Evolutionary conservation across 2,888 invertebrate genomes (phyloP).

Genomic region (Trachelus troglodyta): DNA sequence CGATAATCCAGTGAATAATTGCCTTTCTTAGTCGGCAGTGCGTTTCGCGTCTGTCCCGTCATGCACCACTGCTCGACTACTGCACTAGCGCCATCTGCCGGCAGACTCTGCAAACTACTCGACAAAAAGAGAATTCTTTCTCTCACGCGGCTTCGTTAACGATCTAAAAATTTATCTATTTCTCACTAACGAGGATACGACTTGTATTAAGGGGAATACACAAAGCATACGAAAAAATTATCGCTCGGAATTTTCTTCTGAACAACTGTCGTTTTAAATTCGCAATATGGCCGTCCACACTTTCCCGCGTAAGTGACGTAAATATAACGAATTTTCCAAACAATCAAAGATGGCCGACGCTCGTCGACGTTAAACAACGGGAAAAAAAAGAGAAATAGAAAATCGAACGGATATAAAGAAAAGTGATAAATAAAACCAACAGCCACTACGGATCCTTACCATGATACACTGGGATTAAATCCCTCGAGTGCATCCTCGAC

Average conservation of each 20-base stretch:
- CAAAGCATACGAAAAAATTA: no score
- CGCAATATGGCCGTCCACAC: no score
- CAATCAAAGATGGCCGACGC: neutral
- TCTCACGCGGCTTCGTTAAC: neutral
- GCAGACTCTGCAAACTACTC: neutral
- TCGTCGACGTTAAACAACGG: neutral
- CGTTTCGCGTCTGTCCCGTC: neutral
- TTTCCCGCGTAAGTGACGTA: neutral
- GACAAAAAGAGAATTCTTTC: neutral
- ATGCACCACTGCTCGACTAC: neutral
- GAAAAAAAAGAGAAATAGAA: neutral
- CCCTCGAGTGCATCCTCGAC: neutral
- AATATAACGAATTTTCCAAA: neutral
- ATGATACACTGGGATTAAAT: neutral
- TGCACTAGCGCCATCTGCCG: neutral
- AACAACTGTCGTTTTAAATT: neutral
- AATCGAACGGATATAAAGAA: neutral
- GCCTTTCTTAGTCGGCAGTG: neutral
- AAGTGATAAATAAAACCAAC: neutral
- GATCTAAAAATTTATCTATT: neutral
- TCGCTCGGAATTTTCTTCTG: neutral
- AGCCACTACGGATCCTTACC: neutral
- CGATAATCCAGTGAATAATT: conserved; percentile 36
- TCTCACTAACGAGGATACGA: neutral
- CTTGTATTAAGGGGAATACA: no score